Evolutionary conservation across 2,888 invertebrate genomes (phyloP).

Genomic region (Standfussiana lucernea): DNA sequence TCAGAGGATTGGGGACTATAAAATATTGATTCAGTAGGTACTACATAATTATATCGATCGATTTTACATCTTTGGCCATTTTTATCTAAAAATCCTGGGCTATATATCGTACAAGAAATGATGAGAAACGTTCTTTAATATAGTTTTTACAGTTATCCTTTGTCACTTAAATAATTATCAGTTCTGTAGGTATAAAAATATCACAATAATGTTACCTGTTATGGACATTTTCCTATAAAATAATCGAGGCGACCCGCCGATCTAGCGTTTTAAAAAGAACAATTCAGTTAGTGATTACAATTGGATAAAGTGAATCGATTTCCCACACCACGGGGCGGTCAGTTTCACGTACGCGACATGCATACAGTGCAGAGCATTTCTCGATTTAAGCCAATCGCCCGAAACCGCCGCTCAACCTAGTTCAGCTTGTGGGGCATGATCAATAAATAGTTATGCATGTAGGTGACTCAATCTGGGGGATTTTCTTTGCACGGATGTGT

Average conservation of each 20-base stretch:
- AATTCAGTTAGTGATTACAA: constrained; percentile 31
- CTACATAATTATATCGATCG: too few species aligned
- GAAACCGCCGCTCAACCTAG: constrained; percentile 46
- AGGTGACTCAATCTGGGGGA: constrained; percentile 45
- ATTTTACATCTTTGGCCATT: not conserved
- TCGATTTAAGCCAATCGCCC: constrained; percentile 46
- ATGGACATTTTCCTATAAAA: constrained; percentile 16
- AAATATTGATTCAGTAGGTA: not conserved
- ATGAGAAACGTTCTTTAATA: not conserved
- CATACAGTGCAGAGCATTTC: constrained; percentile 40
- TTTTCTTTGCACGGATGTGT: constrained; percentile 15
- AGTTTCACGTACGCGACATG: constrained; percentile 47
- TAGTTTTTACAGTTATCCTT: not conserved
- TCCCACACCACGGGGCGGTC: constrained; percentile 22
- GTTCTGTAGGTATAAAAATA: not conserved
- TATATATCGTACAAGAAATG: not conserved
- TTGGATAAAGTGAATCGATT: constrained; percentile 46
- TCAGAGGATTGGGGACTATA: not conserved
- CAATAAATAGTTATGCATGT: constrained; percentile 51
- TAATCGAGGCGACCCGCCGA: not conserved
- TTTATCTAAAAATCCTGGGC: not conserved
- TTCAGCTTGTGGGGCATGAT: constrained; percentile 40
- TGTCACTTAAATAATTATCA: not conserved
- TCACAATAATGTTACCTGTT: not conserved
- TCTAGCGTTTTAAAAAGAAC: constrained; percentile 16